A percentile compares a stretch with the other conserved stretches of the same genome.
Evolutionary conservation across 1,140 invertebrate genomes (phyloP).

Genomic region (Cyclina sinensis): DNA sequence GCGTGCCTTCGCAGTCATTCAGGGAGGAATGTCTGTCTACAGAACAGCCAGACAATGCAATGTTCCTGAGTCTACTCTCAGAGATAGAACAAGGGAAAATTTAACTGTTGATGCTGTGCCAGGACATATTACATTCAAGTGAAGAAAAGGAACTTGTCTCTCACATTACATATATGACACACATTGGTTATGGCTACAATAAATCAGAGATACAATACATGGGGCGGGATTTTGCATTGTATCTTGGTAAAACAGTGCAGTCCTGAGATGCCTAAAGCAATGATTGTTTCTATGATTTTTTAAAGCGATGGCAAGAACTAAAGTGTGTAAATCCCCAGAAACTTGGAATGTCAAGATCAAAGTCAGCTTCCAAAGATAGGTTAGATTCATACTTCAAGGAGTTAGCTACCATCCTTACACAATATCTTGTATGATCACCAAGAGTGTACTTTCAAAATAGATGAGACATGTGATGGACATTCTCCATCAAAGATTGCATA

Average conservation of each 20-base stretch:
- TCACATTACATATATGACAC: slow-evolving; percentile 49
- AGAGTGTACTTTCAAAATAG: background rate
- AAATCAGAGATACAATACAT: slow-evolving; percentile 39
- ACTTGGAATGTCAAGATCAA: background rate
- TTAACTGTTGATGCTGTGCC: background rate
- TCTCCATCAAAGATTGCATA: too few species aligned
- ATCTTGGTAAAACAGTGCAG: slow-evolving; percentile 20
- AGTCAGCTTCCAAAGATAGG: too few species aligned
- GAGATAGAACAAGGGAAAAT: too few species aligned
- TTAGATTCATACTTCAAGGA: too few species aligned
- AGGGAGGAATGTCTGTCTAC: too few species aligned
- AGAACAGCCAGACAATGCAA: slow-evolving; percentile 46
- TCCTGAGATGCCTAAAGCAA: background rate
- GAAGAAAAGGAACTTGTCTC: slow-evolving; percentile 47
- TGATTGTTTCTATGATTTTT: slow-evolving; percentile 27
- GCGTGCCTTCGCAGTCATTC: slow-evolving; percentile 14
- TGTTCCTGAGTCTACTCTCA: slow-evolving; percentile 59
- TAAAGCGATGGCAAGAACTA: background rate
- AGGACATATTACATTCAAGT: slow-evolving; percentile 47
- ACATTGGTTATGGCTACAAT: slow-evolving; percentile 58
- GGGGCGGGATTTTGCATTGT: slow-evolving; percentile 61
- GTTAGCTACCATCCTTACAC: background rate
- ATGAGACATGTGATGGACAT: too few species aligned
- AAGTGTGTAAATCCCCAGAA: slow-evolving; percentile 15
- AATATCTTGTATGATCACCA: background rate